These are phyloP conservation scores for Microtus richardsoni DNA, from an alignment of 2,113 vertebrate species.

Conservation along the genomic window DNA sequence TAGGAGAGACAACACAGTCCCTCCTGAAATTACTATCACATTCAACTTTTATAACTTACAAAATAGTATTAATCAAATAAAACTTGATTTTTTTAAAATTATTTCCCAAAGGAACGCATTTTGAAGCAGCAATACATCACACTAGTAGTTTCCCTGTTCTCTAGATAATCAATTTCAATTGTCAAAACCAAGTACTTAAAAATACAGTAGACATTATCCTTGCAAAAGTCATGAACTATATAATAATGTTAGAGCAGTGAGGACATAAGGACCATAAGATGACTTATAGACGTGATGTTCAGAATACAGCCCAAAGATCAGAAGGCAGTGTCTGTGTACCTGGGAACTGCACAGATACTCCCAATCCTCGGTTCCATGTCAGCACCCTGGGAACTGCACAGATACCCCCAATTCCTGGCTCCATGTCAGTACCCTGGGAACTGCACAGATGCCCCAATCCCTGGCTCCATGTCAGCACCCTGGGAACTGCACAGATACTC, in stretches of 20 bases:
- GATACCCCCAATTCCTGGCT: no score
- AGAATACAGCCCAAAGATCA: not conserved
- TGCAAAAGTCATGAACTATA: not conserved
- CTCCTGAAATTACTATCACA: conserved; percentile 34
- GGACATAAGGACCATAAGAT: not conserved
- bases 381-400: not conserved
- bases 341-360: not conserved
- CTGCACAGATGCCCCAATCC: no score
- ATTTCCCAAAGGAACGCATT: not conserved
- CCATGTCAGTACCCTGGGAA: no score
- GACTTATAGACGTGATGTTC: not conserved
- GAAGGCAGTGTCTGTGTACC: not conserved
- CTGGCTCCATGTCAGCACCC: not conserved
- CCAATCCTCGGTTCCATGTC: not conserved
- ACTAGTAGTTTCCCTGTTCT: not conserved
- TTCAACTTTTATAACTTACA: not conserved
- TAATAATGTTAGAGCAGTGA: not conserved
- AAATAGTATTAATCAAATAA: conserved; percentile 13
- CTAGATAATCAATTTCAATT: not conserved
- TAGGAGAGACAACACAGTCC: not conserved
- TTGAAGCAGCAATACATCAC: not conserved
- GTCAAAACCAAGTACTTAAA: conserved; percentile 1
- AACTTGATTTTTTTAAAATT: not conserved
- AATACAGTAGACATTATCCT: not conserved
- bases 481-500: not conserved